Conservation (phyloP, 92 coral and sea anemone genomes). For the Bergia sp. region DNA sequence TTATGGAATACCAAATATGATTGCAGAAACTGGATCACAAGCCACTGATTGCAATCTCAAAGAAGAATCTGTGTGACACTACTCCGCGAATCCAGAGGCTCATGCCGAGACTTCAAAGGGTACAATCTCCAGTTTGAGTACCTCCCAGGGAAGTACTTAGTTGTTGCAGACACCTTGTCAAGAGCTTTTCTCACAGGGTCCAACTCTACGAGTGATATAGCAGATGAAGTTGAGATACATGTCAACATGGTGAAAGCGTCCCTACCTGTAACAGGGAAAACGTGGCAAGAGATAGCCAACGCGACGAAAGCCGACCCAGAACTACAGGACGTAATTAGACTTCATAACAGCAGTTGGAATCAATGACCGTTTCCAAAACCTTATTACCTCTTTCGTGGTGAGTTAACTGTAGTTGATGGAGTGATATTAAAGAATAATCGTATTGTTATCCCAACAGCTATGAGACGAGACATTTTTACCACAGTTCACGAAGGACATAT, state of each 20-base stretch:
- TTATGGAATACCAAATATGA: too few relatives aligned
- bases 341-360: background rate
- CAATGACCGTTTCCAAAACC: slow-evolving; percentile 37
- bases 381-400: slow-evolving; percentile 29
- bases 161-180: too few relatives aligned
- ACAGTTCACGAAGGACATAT: background rate
- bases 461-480: background rate
- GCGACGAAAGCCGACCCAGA: background rate
- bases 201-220: too few relatives aligned
- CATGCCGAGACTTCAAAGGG: too few relatives aligned
- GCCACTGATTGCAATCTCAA: too few relatives aligned
- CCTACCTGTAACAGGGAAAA: background rate
- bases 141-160: too few relatives aligned
- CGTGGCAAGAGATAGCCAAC: background rate
- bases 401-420: slow-evolving; percentile 9
- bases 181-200: too few relatives aligned
- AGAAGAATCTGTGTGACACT: too few relatives aligned
- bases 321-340: slow-evolving; percentile 16
- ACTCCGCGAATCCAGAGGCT: too few relatives aligned
- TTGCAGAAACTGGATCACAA: too few relatives aligned
- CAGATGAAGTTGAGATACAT: background rate
- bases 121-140: background rate
- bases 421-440: background rate
- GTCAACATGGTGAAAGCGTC: background rate
- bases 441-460: background rate